These are phyloP conservation scores for Cinclus cinclus DNA, from an alignment of 2,113 vertebrate species.

Conservation along the genomic window DNA sequence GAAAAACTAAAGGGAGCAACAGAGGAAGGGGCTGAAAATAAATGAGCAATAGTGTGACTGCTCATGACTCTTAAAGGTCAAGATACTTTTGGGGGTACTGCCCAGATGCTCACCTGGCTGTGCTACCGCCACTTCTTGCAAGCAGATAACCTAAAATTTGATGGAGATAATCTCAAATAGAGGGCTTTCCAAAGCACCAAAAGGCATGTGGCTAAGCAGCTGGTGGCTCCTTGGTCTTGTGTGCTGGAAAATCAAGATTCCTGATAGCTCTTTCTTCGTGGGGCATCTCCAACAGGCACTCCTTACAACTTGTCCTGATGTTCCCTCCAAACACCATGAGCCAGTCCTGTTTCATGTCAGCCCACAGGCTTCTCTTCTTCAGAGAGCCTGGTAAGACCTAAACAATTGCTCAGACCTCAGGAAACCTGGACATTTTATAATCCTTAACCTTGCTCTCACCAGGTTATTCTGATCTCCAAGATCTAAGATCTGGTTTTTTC, in stretches of 20 bases:
- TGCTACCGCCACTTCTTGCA: neutral
- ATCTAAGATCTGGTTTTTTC: neutral
- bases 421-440: neutral
- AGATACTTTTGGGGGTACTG: neutral
- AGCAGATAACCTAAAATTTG: neutral
- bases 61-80: neutral
- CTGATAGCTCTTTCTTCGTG: neutral
- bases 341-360: accelerated
- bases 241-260: neutral
- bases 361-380: neutral
- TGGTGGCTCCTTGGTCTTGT: neutral
- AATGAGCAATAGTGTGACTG: neutral
- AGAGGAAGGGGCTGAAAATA: neutral
- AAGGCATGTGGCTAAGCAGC: neutral
- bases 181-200: neutral
- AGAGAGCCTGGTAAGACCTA: neutral
- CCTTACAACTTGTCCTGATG: neutral
- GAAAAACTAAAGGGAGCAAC: neutral
- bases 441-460: neutral
- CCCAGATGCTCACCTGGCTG: neutral
- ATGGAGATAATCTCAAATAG: neutral
- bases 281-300: neutral
- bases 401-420: neutral
- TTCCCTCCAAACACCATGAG: accelerated
- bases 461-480: neutral